Evolutionary conservation across 2,113 vertebrate genomes (phyloP), one percentile per base, ranked within the genome.

Genomic region (Psophia crepitans): DNA sequence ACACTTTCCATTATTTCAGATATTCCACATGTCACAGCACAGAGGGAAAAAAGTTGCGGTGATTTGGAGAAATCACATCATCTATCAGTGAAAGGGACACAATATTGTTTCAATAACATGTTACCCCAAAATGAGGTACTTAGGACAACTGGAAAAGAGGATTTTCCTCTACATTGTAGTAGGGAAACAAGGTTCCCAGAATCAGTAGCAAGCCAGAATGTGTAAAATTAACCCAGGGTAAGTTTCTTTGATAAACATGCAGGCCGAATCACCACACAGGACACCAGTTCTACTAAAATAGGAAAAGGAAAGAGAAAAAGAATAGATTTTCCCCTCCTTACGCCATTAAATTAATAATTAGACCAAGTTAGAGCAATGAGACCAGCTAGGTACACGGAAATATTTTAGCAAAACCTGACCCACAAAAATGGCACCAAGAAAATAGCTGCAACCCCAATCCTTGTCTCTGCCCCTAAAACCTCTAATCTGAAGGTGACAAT

Each of bases 371-470:
- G 16, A 92, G 30, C 43, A 97, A 92, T 0, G 2, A 80, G 61
- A 76, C 11, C 27, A 95, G 80, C 24, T 73, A 86, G 63, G 27
- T 68, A 83, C 23, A 49, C 54, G 66, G 26, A 92, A 89, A 63
- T 48, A 90, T 43, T 73, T 89, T 53, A 92, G 43, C 39, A 90
- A 95, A 88, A 46, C 89, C 92, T 87, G 20, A 57, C 41, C 81
- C 27, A 84, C 82, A 81, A 64, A 84, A 84, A 92, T 5, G 15
- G 63, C 65, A 96, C 27, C 37, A 96, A 96, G 78, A 90, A 96
- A 89, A 35, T 0, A 56, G 32, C 77, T 94, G 57, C 39, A 84
- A 92, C 13, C 48, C 44, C 35, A 75, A 14, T n/a, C 32, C 6
- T 9, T n/a, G 37, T 43, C 26, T 69, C 37, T 74, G 8, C 18